Base-by-base conservation (phyloP, 2,113 vertebrate species). In the Scomber scombrus region DNA sequence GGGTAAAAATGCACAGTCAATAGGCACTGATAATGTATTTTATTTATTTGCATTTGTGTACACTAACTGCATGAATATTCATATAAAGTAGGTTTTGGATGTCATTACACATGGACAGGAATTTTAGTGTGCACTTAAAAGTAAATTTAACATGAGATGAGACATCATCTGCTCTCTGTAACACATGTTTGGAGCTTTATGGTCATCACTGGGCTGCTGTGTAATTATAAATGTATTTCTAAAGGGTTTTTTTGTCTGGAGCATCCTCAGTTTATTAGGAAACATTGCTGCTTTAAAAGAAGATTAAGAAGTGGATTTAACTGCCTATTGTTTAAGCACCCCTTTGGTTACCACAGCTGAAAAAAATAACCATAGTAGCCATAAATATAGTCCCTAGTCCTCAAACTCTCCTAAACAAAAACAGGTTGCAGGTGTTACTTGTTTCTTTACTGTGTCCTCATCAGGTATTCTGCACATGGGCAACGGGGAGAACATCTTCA, bases 401-500 rank as follows among this genome's bases (percentile, higher is more conserved):
- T 58, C 2, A 56, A 50, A 52, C 31, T 56, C 14, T 66, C 34
- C 45, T 70, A 23, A 66, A 13, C 4, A 31, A 15, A 57, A 85
- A 74, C 51, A 68, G 34, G 58, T 34, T 69, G 55, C 63, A 80
- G 54, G 63, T 88, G 71, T 84, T 29, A 90, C 62, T 34, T 56
- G 21, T 82, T 23, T 75, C 49, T 75, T 52, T 75, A 18, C 71
- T 78, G 11, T 74, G 51, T 13, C 49, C 84, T 80, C 84, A 16
- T 81, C 91, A 99, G 98, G 98, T 43, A 99, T 99, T 93, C 93
- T 99, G 77, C 98, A 99, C 93, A 99, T 99, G 95, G 98, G 98
- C 65, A 99, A 98, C 0, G 98, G 98, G 0, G 98, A 99, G 91
- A 99, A 99, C 93, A 94, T 98, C 89, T 99, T 99, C 88, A 97